Evolutionary conservation across 2,888 invertebrate genomes (phyloP).

Genomic region (Diplazon laetatorius): DNA sequence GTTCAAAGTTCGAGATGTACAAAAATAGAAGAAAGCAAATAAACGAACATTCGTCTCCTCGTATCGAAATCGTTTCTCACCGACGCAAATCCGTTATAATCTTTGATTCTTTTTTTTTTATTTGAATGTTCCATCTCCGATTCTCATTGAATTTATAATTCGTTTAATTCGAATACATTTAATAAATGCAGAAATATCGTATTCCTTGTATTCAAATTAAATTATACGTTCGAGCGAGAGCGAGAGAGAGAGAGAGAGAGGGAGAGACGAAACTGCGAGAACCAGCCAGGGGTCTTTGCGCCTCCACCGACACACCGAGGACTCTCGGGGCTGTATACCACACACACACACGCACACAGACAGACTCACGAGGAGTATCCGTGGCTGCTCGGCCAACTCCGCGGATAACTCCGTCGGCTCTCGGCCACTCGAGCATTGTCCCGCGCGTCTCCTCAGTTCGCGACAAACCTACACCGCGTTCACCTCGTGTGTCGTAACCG

Average conservation of each 20-base stretch:
- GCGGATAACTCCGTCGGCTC: constrained; percentile 70
- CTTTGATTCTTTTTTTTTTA: too few relatives aligned
- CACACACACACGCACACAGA: constrained; percentile 37
- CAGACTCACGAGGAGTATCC: too few relatives aligned
- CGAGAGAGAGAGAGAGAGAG: constrained; percentile 28
- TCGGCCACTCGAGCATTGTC: constrained; percentile 72
- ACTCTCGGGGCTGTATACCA: constrained; percentile 31
- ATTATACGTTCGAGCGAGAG: constrained; percentile 42
- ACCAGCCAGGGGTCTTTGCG: constrained; percentile 58
- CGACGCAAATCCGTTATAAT: constrained; percentile 15
- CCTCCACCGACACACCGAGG: constrained; percentile 58
- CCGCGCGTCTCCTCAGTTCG: constrained; percentile 79
- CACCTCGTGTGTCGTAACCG: constrained; percentile 62
- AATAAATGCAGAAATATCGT: constrained; percentile 56
- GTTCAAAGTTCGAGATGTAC: constrained; percentile 15
- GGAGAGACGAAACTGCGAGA: constrained; percentile 9
- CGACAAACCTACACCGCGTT: constrained; percentile 79
- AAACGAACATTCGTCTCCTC: background rate
- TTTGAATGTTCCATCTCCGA: background rate
- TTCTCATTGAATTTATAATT: constrained; percentile 47
- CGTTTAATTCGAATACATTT: constrained; percentile 59
- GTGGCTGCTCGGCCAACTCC: constrained; percentile 51
- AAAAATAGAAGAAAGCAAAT: background rate
- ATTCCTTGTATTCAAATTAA: constrained; percentile 61
- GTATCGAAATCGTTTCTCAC: constrained; percentile 6